Base-by-base conservation (phyloP, 2,888 invertebrate species). In the Amblyteles armatorius region DNA sequence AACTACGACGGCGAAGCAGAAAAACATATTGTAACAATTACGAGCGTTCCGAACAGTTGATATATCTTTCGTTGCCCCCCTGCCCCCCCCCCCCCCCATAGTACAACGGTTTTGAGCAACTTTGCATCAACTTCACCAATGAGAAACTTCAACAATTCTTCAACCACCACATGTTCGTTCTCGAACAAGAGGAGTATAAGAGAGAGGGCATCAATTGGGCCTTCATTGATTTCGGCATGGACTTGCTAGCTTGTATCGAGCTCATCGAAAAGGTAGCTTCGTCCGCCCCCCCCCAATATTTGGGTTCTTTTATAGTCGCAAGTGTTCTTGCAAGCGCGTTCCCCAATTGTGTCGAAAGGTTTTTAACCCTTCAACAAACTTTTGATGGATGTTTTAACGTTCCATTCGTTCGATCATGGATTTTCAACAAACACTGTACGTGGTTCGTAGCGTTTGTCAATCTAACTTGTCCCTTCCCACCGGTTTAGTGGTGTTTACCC, bases 51-150 rank as follows among this genome's bases (percentile, higher is more conserved):
- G 29, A 16, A 6, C 63, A 68, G 74, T 74, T 78, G 72, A 80
- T 76, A 33, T 67, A 57, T 55, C 73, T 84, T 86, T 78, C 55
- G 74, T 83, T 83, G 81, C 65, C 74, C 57, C 57, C 13, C 44
- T 83, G 81, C 65, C 74, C 57, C 57, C 13, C 44, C 44, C 4
- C 16, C 44, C 76, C 81, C 71, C 52, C 69, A 63, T 83, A 99
- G 99, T 98, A 95, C 96, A 99, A 99, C 96, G 98, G 99, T 95
- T 99, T 99, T 96, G 99, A 99, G 95, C 99, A 99, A 96, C 96
- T 99, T 95, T 99, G 99, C 96, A 99, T 99, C 97, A 99, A 99
- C 96, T 99, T 99, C 96, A 99, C 99, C 95, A 99, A 99, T 95
- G 99, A 99, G 95, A 98, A 99, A 96, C 96, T 99, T 91, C 99